phyloP scores from a whole-genome alignment of 2,888 invertebrate species.

The Cheiracanthium punctorium region DNA sequence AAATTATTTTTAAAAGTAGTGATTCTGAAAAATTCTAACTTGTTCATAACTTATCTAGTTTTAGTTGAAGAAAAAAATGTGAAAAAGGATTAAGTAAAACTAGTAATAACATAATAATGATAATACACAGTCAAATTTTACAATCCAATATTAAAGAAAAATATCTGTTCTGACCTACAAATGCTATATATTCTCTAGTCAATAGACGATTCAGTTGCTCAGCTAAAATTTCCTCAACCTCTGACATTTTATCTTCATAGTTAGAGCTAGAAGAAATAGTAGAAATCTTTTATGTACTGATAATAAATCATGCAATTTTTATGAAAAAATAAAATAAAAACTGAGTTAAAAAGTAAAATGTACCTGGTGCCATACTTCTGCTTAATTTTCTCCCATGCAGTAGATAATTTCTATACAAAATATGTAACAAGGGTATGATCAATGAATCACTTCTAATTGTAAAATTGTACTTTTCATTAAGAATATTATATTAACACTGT shows the following conservation, averaged over 20 bases:
- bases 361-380: slow-evolving; percentile 74
- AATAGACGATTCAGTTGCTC: slow-evolving; percentile 84
- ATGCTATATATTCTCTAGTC: slow-evolving; percentile 91
- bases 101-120: too few relatives aligned
- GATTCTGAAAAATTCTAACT: neutral
- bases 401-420: slow-evolving; percentile 74
- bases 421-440: too few relatives aligned
- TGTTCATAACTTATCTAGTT: too few relatives aligned
- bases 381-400: slow-evolving; percentile 75
- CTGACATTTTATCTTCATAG: slow-evolving; percentile 73
- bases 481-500: too few relatives aligned
- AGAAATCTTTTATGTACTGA: neutral
- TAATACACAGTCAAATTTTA: too few relatives aligned
- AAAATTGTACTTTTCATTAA: too few relatives aligned
- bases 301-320: neutral
- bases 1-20: too few relatives aligned
- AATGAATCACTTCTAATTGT: too few relatives aligned
- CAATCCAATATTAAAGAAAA: neutral
- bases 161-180: slow-evolving; percentile 80
- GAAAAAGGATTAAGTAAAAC: too few relatives aligned
- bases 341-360: neutral
- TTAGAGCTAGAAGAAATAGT: slow-evolving; percentile 39
- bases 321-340: neutral
- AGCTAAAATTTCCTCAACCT: slow-evolving; percentile 75
- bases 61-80: too few relatives aligned